These are phyloP conservation scores for Zophobas morio DNA, from an alignment of 1,140 invertebrate species.

Conservation along the genomic window DNA sequence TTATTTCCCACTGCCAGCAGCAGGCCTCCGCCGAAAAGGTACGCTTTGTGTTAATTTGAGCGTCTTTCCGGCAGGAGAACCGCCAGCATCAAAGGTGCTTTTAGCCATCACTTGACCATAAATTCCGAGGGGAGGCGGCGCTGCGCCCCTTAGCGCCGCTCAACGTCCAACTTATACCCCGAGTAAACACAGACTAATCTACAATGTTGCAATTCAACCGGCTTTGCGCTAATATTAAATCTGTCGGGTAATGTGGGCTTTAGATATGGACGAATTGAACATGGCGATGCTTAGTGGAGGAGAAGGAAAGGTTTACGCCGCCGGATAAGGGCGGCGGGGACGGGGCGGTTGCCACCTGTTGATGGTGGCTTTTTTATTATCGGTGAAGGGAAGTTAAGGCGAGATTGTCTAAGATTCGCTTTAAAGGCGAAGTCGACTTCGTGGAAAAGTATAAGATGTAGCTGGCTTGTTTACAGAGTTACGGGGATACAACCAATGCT, in stretches of 20 bases:
- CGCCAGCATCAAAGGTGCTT: slow-evolving; percentile 54
- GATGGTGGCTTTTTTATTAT: no score
- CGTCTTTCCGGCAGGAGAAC: slow-evolving; percentile 20
- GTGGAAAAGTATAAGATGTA: no score
- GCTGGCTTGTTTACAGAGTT: no score
- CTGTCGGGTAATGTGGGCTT: slow-evolving; percentile 57
- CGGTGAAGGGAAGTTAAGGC: no score
- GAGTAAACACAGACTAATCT: slow-evolving; percentile 61
- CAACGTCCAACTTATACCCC: slow-evolving; percentile 54
- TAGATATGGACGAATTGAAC: slow-evolving; percentile 41
- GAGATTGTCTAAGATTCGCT: no score
- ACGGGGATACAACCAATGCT: no score
- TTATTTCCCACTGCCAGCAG: slow-evolving; percentile 10
- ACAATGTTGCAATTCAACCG: slow-evolving; percentile 59
- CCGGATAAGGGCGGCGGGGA: no score
- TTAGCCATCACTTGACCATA: slow-evolving; percentile 56
- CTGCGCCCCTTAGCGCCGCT: slow-evolving; percentile 6
- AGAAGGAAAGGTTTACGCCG: no score
- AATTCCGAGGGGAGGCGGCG: slow-evolving; percentile 46
- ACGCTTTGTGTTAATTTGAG: slow-evolving; percentile 3
- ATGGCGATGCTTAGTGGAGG: no score
- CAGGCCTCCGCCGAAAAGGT: slow-evolving; percentile 16
- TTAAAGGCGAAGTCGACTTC: no score
- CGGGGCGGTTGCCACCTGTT: slow-evolving; percentile 1
- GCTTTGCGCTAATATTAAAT: slow-evolving; percentile 59